phyloP scores from a whole-genome alignment of 2,113 vertebrate species.

The Brachypteracias leptosomus region DNA sequence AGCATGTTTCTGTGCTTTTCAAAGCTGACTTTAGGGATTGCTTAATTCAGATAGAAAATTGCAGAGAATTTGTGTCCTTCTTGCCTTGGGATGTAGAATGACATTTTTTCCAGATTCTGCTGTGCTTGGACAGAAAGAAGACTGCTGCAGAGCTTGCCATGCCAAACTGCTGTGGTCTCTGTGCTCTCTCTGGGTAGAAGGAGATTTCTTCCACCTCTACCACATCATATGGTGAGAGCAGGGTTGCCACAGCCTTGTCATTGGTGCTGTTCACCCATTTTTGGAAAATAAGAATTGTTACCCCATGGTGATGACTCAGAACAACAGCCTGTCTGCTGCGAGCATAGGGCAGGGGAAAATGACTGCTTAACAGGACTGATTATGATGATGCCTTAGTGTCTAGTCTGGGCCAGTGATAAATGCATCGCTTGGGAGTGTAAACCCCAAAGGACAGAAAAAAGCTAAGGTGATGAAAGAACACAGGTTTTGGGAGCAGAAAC shows the following conservation, averaged over 20 bases:
- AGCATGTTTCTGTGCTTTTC: conserved; percentile 3
- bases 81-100: neutral
- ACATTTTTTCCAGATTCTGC: neutral
- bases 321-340: neutral
- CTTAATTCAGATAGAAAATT: conserved; percentile 22
- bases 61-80: neutral
- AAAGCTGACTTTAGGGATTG: neutral
- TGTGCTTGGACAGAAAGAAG: neutral
- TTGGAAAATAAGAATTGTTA: neutral
- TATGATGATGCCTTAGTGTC: neutral
- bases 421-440: neutral
- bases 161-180: neutral
- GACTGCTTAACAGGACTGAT: neutral
- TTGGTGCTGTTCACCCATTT: neutral
- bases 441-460: neutral
- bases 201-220: neutral
- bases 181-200: neutral
- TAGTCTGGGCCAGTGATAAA: neutral
- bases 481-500: neutral
- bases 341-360: neutral
- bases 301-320: fast-evolving
- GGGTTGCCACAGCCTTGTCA: neutral
- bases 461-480: neutral
- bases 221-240: neutral
- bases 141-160: fast-evolving